phyloP scores from a whole-genome alignment of 2,113 vertebrate species.

The Ageneiosus marmoratus region DNA sequence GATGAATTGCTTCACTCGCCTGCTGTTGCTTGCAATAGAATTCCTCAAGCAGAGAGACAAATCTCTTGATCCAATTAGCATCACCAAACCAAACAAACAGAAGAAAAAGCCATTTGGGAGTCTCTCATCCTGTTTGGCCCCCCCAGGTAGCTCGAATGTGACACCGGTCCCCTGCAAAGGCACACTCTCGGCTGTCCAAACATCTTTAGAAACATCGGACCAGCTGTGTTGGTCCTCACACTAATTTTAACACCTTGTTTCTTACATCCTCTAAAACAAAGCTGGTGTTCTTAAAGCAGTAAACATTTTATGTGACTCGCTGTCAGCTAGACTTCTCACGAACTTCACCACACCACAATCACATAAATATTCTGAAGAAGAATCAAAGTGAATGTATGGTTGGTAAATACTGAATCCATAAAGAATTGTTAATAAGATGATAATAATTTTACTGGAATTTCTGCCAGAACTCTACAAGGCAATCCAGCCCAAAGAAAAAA shows the following conservation, averaged over 20 bases:
- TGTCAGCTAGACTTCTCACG: neutral
- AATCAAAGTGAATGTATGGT: neutral
- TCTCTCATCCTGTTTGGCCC: conserved; percentile 40
- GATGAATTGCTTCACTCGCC: conserved; percentile 17
- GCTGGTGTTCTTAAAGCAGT: neutral
- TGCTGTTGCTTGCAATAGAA: neutral
- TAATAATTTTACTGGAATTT: neutral
- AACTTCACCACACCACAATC: neutral
- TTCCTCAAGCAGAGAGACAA: neutral
- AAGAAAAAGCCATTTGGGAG: conserved; percentile 42
- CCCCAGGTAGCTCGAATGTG: conserved; percentile 26
- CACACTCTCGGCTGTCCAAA: conserved; percentile 36
- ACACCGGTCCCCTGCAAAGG: conserved; percentile 24
- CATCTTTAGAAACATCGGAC: conserved; percentile 14
- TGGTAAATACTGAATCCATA: neutral
- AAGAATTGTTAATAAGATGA: neutral
- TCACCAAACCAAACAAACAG: conserved; percentile 39
- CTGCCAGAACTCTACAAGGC: neutral
- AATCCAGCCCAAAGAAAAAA: neutral
- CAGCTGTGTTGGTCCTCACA: conserved; percentile 50
- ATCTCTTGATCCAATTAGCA: conserved; percentile 39
- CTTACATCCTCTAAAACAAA: conserved; percentile 7
- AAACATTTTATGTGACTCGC: conserved; percentile 12
- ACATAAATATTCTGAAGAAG: neutral
- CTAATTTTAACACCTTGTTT: conserved; percentile 14